phyloP scores from a whole-genome alignment of 2,888 invertebrate species.

The Trachelus stipa region DNA sequence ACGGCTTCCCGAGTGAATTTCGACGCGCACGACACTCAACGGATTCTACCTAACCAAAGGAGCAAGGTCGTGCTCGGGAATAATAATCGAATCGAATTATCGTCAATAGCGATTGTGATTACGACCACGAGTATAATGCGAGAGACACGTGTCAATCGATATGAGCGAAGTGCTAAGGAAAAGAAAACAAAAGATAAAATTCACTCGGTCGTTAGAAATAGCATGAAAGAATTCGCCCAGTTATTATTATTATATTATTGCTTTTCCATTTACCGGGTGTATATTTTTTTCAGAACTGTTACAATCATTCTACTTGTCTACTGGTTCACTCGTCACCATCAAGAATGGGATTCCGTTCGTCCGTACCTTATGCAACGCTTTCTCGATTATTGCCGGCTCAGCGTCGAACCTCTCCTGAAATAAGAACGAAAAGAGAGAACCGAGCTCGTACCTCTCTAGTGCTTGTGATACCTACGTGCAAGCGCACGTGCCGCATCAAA shows the following conservation, averaged over 20 bases:
- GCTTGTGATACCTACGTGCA: neutral
- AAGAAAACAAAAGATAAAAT: neutral
- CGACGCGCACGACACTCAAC: neutral
- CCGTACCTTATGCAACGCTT: neutral
- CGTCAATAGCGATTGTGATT: neutral
- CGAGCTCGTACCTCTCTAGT: neutral
- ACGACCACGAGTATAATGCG: neutral
- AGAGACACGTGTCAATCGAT: neutral
- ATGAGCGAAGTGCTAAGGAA: neutral
- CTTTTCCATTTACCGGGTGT: neutral
- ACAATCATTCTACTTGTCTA: neutral
- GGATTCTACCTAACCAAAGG: neutral
- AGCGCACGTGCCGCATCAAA: neutral
- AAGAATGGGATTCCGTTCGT: neutral
- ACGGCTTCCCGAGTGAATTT: neutral
- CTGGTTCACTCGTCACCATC: neutral
- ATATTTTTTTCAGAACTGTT: neutral
- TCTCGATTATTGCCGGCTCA: neutral
- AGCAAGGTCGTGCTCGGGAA: neutral
- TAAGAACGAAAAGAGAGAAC: neutral
- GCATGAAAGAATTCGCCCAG: neutral
- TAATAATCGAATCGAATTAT: neutral
- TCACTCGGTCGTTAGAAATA: neutral
- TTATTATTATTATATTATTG: neutral
- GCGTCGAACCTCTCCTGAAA: neutral